These are phyloP conservation scores for Rhopilema esculentum DNA, from an alignment of 30 jellyfish, hydroid and myxozoan species.

Conservation along the genomic window DNA sequence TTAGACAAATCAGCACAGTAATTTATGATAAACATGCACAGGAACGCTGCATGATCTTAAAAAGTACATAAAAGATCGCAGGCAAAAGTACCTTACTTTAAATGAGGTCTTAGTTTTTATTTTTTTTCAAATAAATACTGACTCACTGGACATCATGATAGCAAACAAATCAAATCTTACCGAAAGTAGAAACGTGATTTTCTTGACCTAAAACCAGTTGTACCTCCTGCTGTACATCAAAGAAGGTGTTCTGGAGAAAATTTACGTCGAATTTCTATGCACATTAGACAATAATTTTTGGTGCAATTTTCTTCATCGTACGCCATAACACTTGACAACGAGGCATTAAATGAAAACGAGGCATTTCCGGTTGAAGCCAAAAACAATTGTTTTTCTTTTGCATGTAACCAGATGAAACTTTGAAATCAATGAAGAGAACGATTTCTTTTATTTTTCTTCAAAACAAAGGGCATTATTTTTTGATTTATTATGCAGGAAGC, in stretches of 20 bases:
- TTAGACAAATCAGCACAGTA: too few species aligned
- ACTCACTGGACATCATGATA: too few species aligned
- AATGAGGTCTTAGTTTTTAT: too few species aligned
- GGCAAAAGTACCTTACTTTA: too few species aligned
- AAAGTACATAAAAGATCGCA: too few species aligned
- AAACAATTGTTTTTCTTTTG: neutral
- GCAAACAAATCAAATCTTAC: neutral
- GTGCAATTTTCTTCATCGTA: neutral
- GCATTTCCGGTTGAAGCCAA: slow-evolving; percentile 36
- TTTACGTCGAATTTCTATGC: neutral
- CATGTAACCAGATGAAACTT: neutral
- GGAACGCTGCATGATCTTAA: too few species aligned
- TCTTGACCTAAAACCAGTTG: neutral
- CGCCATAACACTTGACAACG: neutral
- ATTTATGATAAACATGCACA: too few species aligned
- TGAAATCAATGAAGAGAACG: neutral
- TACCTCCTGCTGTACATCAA: neutral
- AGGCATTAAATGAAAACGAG: slow-evolving; percentile 38
- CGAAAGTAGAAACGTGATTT: neutral
- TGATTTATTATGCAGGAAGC: slow-evolving; percentile 46
- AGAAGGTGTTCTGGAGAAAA: neutral
- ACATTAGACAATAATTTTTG: neutral
- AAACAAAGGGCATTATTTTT: slow-evolving; percentile 16
- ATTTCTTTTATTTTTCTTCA: neutral
- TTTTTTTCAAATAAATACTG: too few species aligned